Evolutionary conservation across 1,140 invertebrate species (phyloP), one percentile per base, ranked within the genome.

Genomic region (Stegodyphus mimosarum): DNA sequence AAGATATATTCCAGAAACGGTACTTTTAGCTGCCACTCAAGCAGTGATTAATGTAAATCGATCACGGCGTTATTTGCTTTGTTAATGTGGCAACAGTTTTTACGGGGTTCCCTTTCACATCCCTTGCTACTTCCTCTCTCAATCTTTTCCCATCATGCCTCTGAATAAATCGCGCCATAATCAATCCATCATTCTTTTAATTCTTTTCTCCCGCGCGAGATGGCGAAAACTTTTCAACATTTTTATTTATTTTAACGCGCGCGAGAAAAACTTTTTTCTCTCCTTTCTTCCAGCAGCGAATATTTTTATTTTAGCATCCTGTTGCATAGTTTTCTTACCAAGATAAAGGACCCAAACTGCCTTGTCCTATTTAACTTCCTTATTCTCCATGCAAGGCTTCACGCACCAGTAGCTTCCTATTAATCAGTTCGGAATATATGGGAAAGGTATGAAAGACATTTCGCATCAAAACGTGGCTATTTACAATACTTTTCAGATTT

Each of bases 11-110:
- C n/a, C n/a, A n/a, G n/a, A n/a, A n/a, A n/a, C n/a, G n/a, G n/a
- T n/a, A n/a, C n/a, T n/a, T n/a, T n/a, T 74, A 83, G 63, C 71
- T 75, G 80, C 72, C 80, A 83, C 80, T 83, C 80, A 75, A 75
- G 55, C 80, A 74, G 80, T 83, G 80, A 83, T 83, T 83, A 83
- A 83, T 83, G 80, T 69, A 75, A 74, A 83, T 83, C 80, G 80
- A 83, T 83, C 80, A 83, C 49, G 60, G 80, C 80, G 72, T 74
- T 83, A 75, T 83, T 83, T 83, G 80, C 80, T 83, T 83, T 83
- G 71, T 75, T 83, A 83, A 83, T 83, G 80, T 83, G 80, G 80
- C 80, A 83, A 75, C 80, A 83, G 80, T 83, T 74, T 72, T 81
- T 81, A 72, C 70, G 69, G n/a, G n/a, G 69, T 72, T 81, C 63